These are phyloP conservation scores for Pollenia angustigena DNA, from an alignment of 2,888 invertebrate genomes.

Conservation along the genomic window DNA sequence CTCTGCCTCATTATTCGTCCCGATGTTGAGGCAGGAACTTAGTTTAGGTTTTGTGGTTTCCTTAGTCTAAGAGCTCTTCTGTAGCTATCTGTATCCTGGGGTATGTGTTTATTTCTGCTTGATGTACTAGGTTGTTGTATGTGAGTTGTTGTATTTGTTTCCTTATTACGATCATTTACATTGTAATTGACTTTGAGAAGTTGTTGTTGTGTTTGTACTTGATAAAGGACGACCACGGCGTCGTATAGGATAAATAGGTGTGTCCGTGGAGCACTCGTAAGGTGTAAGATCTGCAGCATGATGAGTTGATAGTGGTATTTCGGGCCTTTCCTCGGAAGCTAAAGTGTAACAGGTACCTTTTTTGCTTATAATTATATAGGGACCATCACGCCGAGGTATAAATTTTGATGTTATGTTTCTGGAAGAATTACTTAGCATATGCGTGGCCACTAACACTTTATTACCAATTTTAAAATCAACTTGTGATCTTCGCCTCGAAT, in stretches of 20 bases:
- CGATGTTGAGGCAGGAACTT: too few species aligned
- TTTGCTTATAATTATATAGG: conserved; percentile 3
- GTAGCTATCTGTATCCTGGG: too few species aligned
- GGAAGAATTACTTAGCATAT: conserved; percentile 16
- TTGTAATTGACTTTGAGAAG: background rate
- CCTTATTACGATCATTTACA: background rate
- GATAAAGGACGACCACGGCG: background rate
- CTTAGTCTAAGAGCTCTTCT: too few species aligned
- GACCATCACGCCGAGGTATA: background rate
- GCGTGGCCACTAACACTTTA: background rate
- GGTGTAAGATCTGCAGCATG: conserved; percentile 1
- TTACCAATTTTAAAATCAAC: conserved; percentile 13
- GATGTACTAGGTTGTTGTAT: too few species aligned
- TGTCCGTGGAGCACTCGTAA: background rate
- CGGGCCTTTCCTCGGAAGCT: background rate
- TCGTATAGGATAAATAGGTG: too few species aligned
- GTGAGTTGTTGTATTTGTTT: too few species aligned
- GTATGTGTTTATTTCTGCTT: too few species aligned
- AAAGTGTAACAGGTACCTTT: background rate
- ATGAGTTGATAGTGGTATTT: background rate
- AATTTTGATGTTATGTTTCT: conserved; percentile 6
- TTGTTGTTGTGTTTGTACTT: background rate
- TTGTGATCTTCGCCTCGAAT: background rate
- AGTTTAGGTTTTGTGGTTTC: too few species aligned
- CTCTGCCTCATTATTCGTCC: too few species aligned